phyloP scores from a whole-genome alignment of 2,113 vertebrate species.

The Reinhardtius hippoglossoides region DNA sequence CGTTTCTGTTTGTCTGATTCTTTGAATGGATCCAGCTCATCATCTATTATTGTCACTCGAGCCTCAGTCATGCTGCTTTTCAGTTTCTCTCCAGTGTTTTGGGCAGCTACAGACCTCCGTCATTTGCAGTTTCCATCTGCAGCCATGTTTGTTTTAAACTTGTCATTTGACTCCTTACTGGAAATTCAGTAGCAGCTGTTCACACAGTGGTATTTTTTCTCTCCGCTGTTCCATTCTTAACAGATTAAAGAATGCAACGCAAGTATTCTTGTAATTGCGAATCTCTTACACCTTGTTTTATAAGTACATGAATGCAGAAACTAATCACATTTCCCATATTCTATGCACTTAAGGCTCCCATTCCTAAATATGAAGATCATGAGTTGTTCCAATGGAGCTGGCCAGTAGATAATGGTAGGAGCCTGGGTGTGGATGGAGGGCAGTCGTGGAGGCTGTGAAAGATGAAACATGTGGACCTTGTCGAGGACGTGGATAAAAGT shows the following conservation, averaged over 20 bases:
- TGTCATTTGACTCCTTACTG: slow-evolving; percentile 19
- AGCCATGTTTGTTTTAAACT: slow-evolving; percentile 34
- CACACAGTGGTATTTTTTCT: slow-evolving; percentile 1
- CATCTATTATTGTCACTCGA: slow-evolving; percentile 14
- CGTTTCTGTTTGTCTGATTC: slow-evolving; percentile 41
- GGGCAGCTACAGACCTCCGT: neutral
- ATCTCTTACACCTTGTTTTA: slow-evolving; percentile 5
- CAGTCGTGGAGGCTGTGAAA: slow-evolving; percentile 48
- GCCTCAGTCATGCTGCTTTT: neutral
- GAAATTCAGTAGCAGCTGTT: slow-evolving; percentile 32
- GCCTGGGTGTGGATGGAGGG: slow-evolving; percentile 56
- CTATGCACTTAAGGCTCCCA: neutral
- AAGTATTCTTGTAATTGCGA: neutral
- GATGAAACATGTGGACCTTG: slow-evolving; percentile 62
- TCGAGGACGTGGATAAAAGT: slow-evolving; percentile 64
- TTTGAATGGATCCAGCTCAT: slow-evolving; percentile 8
- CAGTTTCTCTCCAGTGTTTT: slow-evolving; percentile 8
- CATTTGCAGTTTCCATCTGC: slow-evolving; percentile 37
- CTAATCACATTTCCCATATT: neutral
- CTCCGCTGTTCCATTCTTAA: neutral
- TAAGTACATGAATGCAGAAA: neutral
- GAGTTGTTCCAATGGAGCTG: slow-evolving; percentile 6
- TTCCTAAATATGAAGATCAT: neutral
- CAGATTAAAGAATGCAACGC: neutral
- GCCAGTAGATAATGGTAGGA: neutral